Evolutionary conservation across 1,140 invertebrate genomes (phyloP).

Genomic region (Phymorhynchus buccinoides): DNA sequence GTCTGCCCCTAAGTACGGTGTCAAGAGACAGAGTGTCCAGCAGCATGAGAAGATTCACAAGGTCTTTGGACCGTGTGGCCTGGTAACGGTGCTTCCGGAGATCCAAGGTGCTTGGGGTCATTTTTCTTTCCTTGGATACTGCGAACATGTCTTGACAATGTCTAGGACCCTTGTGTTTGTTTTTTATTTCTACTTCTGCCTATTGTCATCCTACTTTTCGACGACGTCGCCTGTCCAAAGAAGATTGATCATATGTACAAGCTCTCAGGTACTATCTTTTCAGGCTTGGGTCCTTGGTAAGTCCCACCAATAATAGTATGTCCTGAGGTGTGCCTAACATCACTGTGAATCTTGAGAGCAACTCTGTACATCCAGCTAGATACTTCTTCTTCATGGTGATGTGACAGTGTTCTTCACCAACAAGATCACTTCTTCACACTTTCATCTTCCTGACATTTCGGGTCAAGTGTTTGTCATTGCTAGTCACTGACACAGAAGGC

Average conservation of each 20-base stretch:
- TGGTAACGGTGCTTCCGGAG: neutral
- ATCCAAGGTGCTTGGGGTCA: neutral
- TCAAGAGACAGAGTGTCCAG: neutral
- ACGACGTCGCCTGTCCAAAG: neutral
- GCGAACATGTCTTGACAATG: neutral
- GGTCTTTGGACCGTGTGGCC: constrained; percentile 4
- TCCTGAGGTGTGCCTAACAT: neutral
- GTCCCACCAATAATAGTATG: neutral
- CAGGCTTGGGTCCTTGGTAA: neutral
- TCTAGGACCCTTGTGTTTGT: neutral
- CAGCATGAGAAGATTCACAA: neutral
- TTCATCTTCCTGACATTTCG: neutral
- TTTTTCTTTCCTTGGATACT: neutral
- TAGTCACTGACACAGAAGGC: neutral
- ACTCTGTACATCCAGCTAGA: neutral
- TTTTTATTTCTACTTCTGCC: neutral
- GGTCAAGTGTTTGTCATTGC: neutral
- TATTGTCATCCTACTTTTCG: neutral
- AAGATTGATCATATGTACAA: constrained; percentile 13
- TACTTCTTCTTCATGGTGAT: neutral
- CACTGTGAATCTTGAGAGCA: neutral
- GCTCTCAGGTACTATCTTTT: neutral
- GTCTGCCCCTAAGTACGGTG: neutral
- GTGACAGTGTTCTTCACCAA: neutral
- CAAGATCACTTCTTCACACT: neutral